Percentiles rank a stretch among this genome's conserved stretches.
phyloP scores from a whole-genome alignment of 2,888 invertebrate species.

The Apamea sordens region DNA sequence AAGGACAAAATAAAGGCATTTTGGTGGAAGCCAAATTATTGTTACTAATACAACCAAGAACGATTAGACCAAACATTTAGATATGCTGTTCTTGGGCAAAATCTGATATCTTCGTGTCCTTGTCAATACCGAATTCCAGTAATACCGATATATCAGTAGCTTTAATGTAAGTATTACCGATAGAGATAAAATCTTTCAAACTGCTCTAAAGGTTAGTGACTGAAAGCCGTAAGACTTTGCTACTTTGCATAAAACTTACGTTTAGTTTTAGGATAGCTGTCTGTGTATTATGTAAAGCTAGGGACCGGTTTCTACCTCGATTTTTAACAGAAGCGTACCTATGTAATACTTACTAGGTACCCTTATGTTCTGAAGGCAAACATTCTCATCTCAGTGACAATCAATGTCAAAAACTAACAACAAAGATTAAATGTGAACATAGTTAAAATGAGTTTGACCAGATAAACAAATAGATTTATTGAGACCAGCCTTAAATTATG shows the following conservation, averaged over 20 bases:
- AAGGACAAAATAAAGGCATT: conserved; percentile 50
- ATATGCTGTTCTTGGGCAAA: conserved; percentile 31
- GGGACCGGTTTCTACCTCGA: conserved; percentile 31
- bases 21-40: conserved; percentile 45
- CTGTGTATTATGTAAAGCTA: conserved; percentile 44
- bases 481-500: no score
- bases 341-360: conserved; percentile 10
- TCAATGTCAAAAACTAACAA: not conserved
- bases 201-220: conserved; percentile 38
- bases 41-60: conserved; percentile 18
- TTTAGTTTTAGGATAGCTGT: conserved; percentile 44
- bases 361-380: not conserved
- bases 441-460: not conserved
- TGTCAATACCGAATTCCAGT: conserved; percentile 25
- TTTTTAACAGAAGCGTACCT: not conserved
- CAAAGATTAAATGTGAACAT: not conserved
- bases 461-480: not conserved
- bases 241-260: conserved; percentile 58
- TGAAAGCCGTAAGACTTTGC: conserved; percentile 37
- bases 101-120: conserved; percentile 6
- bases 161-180: conserved; percentile 17
- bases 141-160: conserved; percentile 24
- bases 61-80: conserved; percentile 40
- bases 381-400: no score
- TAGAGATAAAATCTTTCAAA: conserved; percentile 44